Conservation (phyloP, 2,797 vertebrate genomes). For the Thripadectes ignobilis region DNA sequence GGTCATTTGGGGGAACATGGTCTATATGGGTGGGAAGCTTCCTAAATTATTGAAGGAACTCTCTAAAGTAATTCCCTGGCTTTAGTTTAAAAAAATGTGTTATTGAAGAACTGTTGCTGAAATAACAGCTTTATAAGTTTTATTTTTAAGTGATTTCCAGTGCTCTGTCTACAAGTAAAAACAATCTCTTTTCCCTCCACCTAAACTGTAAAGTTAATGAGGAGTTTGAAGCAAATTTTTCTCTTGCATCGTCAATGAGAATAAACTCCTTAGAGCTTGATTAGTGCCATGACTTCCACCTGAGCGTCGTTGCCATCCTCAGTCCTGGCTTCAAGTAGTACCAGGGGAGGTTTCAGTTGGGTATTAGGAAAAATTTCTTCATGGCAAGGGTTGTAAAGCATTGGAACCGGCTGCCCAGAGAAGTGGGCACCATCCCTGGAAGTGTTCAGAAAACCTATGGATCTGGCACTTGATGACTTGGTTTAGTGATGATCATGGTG, state of each 20-base stretch:
- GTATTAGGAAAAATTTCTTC: neutral
- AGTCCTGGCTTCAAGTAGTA: neutral
- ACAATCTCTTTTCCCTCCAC: rapidly evolving
- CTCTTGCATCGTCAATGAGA: neutral
- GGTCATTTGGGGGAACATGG: neutral
- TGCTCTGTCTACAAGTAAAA: neutral
- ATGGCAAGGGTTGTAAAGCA: neutral
- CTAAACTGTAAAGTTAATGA: neutral
- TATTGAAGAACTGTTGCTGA: neutral
- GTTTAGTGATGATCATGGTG: neutral
- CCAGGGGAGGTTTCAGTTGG: neutral
- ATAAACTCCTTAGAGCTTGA: neutral
- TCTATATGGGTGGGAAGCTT: neutral
- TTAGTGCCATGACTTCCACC: neutral
- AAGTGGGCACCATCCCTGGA: neutral
- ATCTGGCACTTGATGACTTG: neutral
- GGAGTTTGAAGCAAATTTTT: neutral
- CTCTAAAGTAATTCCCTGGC: neutral
- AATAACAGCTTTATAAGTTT: neutral
- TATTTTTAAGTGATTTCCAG: neutral
- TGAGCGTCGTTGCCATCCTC: neutral
- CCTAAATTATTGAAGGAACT: neutral
- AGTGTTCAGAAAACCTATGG: neutral
- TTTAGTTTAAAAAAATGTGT: neutral
- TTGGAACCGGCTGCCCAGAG: neutral